phyloP scores from a whole-genome alignment of 1,140 invertebrate species.

The Sminthurides bifidus region DNA sequence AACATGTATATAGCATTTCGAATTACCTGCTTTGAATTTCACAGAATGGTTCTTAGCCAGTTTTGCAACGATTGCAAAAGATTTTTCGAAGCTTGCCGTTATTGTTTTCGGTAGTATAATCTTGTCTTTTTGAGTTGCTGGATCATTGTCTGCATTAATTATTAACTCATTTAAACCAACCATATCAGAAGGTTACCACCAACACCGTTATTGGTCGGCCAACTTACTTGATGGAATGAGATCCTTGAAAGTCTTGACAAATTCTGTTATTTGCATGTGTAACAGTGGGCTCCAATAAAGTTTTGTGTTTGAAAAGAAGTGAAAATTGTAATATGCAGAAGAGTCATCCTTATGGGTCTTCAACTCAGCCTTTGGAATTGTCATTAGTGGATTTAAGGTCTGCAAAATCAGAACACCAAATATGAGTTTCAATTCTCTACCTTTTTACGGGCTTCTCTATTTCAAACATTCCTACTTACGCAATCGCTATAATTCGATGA shows the following conservation, averaged over 20 bases:
- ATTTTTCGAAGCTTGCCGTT: conserved; percentile 21
- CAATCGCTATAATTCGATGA: conserved; percentile 30
- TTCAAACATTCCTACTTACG: conserved; percentile 19
- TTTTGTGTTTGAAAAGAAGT: conserved; percentile 16
- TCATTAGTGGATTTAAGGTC: conserved; percentile 30
- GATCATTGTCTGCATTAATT: too few relatives aligned
- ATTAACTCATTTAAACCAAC: too few relatives aligned
- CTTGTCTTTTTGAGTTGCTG: too few relatives aligned
- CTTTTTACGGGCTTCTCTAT: neutral
- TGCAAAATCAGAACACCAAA: conserved; percentile 3
- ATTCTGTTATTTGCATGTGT: conserved; percentile 17
- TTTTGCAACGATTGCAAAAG: conserved; percentile 27
- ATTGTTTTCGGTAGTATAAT: too few relatives aligned
- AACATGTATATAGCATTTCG: too few relatives aligned
- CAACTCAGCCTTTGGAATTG: conserved; percentile 26
- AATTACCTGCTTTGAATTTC: conserved; percentile 24
- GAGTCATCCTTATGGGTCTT: conserved; percentile 3
- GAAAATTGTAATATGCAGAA: conserved; percentile 9
- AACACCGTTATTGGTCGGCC: too few relatives aligned
- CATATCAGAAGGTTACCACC: too few relatives aligned
- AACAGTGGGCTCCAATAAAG: conserved; percentile 30
- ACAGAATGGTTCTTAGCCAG: conserved; percentile 29
- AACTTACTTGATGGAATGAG: too few relatives aligned
- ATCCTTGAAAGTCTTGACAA: too few relatives aligned
- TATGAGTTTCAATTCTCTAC: too few relatives aligned